Evolutionary conservation across 1,140 invertebrate genomes (phyloP).

Genomic region (Ips typographus): DNA sequence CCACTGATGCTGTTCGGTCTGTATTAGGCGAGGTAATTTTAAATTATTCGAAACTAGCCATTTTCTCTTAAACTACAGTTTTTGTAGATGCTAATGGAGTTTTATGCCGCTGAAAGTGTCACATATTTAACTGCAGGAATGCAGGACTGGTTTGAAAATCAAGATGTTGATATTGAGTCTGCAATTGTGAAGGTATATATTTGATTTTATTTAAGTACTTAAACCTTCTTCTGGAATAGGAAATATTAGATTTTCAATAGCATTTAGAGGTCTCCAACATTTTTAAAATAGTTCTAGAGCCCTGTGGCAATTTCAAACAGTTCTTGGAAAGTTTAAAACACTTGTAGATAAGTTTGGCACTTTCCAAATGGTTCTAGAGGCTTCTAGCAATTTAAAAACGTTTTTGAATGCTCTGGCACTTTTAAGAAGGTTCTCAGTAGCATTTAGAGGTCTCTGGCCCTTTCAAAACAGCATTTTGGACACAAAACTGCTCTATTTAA

Average conservation of each 20-base stretch:
- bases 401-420: too few species aligned
- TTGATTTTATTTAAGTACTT: not conserved
- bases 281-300: not conserved
- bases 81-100: conserved; percentile 52
- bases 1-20: conserved; percentile 40
- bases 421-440: too few species aligned
- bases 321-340: too few species aligned
- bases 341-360: too few species aligned
- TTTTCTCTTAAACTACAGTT: conserved; percentile 10
- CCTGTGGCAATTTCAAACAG: too few species aligned
- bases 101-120: conserved; percentile 79
- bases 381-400: too few species aligned
- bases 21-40: conserved; percentile 42
- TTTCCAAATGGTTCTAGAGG: too few species aligned
- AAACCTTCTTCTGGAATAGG: not conserved
- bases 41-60: not conserved
- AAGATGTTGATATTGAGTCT: conserved; percentile 75
- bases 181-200: conserved; percentile 69
- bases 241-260: not conserved
- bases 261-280: not conserved
- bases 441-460: too few species aligned
- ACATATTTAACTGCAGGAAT: conserved; percentile 72
- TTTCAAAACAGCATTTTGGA: too few species aligned
- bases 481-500: too few species aligned
- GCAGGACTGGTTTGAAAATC: conserved; percentile 66